Percentiles rank a stretch among this genome's conserved stretches.
These are phyloP conservation scores for Leptestheria dahalacensis DNA, from an alignment of 1,140 invertebrate species.

Conservation along the genomic window DNA sequence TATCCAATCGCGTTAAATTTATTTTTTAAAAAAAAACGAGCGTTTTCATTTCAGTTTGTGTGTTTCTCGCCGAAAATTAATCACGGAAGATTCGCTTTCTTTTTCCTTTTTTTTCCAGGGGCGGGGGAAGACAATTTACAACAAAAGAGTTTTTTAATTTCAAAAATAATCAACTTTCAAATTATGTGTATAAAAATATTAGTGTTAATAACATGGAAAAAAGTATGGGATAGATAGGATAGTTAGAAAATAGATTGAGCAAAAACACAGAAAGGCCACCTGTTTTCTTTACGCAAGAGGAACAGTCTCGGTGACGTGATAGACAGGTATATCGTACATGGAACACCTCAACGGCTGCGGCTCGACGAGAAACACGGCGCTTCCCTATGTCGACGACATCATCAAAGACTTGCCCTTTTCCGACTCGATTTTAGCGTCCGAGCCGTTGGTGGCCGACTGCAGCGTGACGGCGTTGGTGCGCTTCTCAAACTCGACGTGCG, in stretches of 20 bases:
- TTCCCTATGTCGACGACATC: slow-evolving; percentile 5
- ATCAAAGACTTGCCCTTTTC: background rate
- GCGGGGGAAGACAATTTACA: no score
- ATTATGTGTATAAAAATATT: background rate
- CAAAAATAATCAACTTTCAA: no score
- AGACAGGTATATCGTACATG: slow-evolving; percentile 1
- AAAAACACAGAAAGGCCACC: no score
- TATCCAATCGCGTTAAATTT: no score
- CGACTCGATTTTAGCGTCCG: background rate
- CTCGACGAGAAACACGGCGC: background rate
- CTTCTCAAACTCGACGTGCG: slow-evolving; percentile 14
- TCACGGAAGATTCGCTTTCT: no score
- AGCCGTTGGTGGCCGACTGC: slow-evolving; percentile 6
- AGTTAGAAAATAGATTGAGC: no score
- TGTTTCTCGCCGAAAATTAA: no score
- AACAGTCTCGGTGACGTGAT: background rate
- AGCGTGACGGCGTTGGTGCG: slow-evolving; percentile 9
- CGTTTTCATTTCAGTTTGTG: no score
- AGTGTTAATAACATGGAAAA: background rate
- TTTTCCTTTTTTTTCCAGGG: no score
- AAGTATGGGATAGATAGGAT: background rate
- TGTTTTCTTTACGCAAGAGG: no score
- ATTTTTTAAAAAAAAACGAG: no score
- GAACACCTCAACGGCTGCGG: background rate
- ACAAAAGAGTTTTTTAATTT: no score